phyloP scores from a whole-genome alignment of 2,888 invertebrate genomes.

The Brachynemurus nebulosus region DNA sequence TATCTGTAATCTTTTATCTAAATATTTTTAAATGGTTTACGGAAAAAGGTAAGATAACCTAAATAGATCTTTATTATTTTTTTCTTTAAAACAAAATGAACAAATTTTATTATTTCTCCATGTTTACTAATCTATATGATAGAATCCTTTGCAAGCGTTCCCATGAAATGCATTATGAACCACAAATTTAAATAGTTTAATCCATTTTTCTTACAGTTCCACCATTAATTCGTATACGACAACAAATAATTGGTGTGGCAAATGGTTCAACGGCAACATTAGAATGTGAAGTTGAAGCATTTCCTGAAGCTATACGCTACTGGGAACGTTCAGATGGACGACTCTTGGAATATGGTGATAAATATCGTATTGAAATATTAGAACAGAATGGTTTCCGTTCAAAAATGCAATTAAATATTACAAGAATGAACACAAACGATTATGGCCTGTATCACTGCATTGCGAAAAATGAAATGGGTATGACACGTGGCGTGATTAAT shows the following conservation, averaged over 20 bases:
- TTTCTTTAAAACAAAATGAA: too few relatives aligned
- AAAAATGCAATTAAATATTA: constrained; percentile 66
- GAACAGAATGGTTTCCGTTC: constrained; percentile 45
- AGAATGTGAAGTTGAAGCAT: constrained; percentile 80
- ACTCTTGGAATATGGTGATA: constrained; percentile 50
- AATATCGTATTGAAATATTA: constrained; percentile 44
- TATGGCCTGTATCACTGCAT: constrained; percentile 69
- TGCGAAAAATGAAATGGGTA: constrained; percentile 69
- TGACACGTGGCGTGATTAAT: constrained; percentile 58
- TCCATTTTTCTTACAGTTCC: constrained; percentile 47
- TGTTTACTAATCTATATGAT: too few relatives aligned
- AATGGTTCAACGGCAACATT: constrained; percentile 55
- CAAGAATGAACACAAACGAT: constrained; percentile 50
- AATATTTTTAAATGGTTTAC: too few relatives aligned
- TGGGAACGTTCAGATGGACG: constrained; percentile 72
- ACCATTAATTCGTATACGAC: constrained; percentile 67
- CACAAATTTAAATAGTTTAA: not conserved
- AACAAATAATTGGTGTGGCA: constrained; percentile 57
- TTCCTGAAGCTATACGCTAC: constrained; percentile 70
- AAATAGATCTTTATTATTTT: too few relatives aligned
- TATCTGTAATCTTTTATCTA: too few relatives aligned
- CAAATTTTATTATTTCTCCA: too few relatives aligned
- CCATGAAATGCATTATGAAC: not conserved
- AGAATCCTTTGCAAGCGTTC: too few relatives aligned
- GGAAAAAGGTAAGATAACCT: too few relatives aligned